Evolutionary conservation across 2,113 vertebrate genomes (phyloP), one percentile per base, ranked within the genome.

Genomic region (Phylloscopus trochiloides): DNA sequence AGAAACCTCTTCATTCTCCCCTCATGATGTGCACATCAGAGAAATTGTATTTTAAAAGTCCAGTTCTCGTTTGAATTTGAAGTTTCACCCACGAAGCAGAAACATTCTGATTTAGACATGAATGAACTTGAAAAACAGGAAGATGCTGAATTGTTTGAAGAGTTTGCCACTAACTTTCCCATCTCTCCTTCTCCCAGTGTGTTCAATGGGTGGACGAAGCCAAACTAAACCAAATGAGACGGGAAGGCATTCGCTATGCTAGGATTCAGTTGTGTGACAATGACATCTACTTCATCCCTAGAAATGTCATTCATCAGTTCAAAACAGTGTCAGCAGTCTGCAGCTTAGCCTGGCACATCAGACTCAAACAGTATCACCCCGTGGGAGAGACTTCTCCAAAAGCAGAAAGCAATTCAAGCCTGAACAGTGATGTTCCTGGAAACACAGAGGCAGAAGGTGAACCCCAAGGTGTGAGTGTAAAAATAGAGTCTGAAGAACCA

Each of bases 201-300:
- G 99, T 99, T 88, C 99, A 99, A 90, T 99, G 99, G 99, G 99
- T 99, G 95, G 99, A 99, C 71, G 99, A 99, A 93, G 99, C 99
- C 67, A 99, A 99, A 96, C 98, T 99, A 92, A 99, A 99, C 98
- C 99, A 99, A 98, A 98, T 99, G 97, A 98, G 99, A 91, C 98
- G 99, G 87, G 99, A 99, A 96, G 99, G 99, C 70, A 99, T 99
- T 97, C 99, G 99, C 92, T 99, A 99, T 63, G 98, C 98, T 57
- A 98, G 98, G 10, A 98, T 99, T 87, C 99, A 99, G 97, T 98
- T 99, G 71, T 99, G 99, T 57, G 98, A 99, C 96, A 98, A 99
- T 91, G 99, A 99, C 97, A 98, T 99, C 95, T 99, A 99, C 98
- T 99, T 99, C 98, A 99, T 99, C 97, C 99, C 99, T 12, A 98